Percentiles rank a stretch among this genome's conserved stretches.
These are phyloP conservation scores for Darevskia nairensis DNA, from an alignment of 2,797 vertebrate species.

Conservation along the genomic window DNA sequence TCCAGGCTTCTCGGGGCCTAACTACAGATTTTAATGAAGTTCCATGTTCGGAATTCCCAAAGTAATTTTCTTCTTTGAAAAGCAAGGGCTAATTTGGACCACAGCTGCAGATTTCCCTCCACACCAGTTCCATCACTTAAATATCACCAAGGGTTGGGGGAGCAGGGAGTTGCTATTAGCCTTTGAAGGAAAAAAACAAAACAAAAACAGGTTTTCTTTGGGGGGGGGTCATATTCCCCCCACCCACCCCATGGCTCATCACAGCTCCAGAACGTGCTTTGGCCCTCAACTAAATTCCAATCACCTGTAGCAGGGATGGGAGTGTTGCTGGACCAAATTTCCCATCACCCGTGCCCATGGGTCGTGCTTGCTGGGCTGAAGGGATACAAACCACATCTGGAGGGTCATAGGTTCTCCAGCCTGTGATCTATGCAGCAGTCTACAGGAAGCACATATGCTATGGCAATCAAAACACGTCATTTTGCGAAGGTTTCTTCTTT, in stretches of 20 bases:
- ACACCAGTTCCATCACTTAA: neutral
- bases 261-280: neutral
- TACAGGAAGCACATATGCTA: neutral
- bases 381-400: no score
- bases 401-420: no score
- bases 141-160: no score
- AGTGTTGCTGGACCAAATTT: no score
- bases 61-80: neutral
- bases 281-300: neutral
- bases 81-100: neutral
- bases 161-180: neutral
- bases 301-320: no score
- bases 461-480: neutral
- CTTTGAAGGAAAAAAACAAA: neutral
- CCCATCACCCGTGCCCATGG: no score
- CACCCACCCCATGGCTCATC: no score
- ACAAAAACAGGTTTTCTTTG: neutral
- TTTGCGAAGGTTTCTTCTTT: neutral
- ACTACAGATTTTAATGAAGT: neutral
- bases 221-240: no score
- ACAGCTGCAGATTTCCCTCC: neutral
- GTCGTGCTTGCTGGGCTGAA: no score
- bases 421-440: neutral
- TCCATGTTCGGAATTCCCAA: neutral
- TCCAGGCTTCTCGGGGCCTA: neutral